Evolutionary conservation across 2,113 vertebrate species (phyloP).

Genomic region (Bucco capensis): DNA sequence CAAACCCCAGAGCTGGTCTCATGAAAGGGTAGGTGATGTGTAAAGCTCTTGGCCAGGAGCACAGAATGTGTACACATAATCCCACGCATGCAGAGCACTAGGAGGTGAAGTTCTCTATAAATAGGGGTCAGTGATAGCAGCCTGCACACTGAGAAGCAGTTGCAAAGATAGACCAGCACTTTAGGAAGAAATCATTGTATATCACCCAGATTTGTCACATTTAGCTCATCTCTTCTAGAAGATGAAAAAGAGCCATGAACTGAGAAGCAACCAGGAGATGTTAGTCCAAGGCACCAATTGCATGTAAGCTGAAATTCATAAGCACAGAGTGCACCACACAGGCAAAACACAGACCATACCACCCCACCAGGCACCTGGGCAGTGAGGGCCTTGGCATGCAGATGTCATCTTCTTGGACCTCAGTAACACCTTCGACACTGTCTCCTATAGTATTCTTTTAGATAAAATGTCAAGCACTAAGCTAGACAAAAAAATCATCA

Average conservation of each 20-base stretch:
- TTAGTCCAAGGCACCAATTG: background rate
- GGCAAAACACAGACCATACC: background rate
- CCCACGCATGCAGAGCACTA: rapidly evolving
- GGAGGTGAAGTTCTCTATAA: background rate
- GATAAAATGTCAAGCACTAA: too few relatives aligned
- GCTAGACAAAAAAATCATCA: too few relatives aligned
- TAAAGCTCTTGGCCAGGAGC: background rate
- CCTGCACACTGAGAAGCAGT: background rate
- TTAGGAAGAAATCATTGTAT: background rate
- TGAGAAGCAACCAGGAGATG: background rate
- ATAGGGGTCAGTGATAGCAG: background rate
- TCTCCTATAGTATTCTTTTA: too few relatives aligned
- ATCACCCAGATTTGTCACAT: background rate
- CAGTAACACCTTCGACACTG: too few relatives aligned
- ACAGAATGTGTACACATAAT: rapidly evolving
- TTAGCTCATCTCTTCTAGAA: background rate
- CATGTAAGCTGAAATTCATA: background rate
- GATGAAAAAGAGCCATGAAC: background rate
- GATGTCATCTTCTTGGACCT: too few relatives aligned
- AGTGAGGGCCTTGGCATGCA: background rate
- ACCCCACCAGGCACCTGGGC: background rate
- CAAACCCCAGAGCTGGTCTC: background rate
- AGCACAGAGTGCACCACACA: background rate
- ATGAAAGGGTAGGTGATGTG: background rate
- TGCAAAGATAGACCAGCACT: background rate